Conservation (phyloP, 2,888 invertebrate species). For the Perizoma affinitatum region DNA sequence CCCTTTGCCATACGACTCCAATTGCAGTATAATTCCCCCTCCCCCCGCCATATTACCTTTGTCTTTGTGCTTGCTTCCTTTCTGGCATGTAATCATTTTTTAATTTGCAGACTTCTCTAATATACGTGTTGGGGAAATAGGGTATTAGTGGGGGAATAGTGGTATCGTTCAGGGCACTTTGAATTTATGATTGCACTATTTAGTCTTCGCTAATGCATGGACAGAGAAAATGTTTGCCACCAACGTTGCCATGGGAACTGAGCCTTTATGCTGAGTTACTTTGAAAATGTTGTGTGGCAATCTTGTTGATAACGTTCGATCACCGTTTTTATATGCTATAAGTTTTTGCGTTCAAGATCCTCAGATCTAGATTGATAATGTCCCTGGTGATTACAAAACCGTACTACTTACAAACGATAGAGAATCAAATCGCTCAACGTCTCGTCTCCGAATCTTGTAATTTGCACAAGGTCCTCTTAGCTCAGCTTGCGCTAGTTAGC, state of each 20-base stretch:
- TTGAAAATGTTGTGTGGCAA: too few species aligned
- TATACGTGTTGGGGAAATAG: slow-evolving; percentile 15
- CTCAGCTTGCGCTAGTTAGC: slow-evolving; percentile 5
- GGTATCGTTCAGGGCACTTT: slow-evolving; percentile 7
- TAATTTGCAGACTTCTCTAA: slow-evolving; percentile 23
- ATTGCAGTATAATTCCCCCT: slow-evolving; percentile 30
- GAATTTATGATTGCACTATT: slow-evolving; percentile 5
- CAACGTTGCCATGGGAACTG: too few species aligned
- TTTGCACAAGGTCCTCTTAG: slow-evolving; percentile 8
- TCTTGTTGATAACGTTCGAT: too few species aligned
- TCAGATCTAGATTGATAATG: too few species aligned
- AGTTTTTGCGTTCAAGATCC: too few species aligned
- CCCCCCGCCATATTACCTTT: slow-evolving; percentile 23
- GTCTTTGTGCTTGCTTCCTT: slow-evolving; percentile 21
- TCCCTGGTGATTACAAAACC: too few species aligned
- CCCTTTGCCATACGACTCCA: slow-evolving; percentile 23
- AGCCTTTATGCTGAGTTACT: too few species aligned
- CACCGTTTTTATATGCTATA: too few species aligned
- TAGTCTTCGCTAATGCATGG: not conserved
- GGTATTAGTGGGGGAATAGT: slow-evolving; percentile 12
- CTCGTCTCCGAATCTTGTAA: slow-evolving; percentile 4
- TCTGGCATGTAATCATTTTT: slow-evolving; percentile 26
- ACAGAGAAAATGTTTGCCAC: too few species aligned
- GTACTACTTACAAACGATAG: too few species aligned
- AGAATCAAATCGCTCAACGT: not conserved